Evolutionary conservation across 2,113 vertebrate species (phyloP), one percentile per base, ranked within the genome.

Genomic region (Taxidea taxus): DNA sequence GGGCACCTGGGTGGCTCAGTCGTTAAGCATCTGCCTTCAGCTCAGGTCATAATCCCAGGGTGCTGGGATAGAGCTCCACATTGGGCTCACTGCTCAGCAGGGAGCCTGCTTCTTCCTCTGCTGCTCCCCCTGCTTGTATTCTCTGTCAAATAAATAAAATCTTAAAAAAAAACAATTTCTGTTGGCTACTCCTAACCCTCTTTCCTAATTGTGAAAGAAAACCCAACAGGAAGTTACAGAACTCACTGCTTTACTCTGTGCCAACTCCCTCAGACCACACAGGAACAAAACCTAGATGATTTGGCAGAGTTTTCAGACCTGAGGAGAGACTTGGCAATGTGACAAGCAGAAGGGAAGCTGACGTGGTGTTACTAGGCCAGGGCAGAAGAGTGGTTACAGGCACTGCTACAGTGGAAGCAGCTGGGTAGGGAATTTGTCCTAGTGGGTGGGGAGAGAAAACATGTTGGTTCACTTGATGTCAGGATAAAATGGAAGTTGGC

Each of bases 221-320:
- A 94, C 37, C n/a, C 62, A 94, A 82, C 64, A 93, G 94, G 91
- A 96, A 97, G 77, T 91, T 77, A 51, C 47, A 74, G 78, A 83
- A 64, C 23, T 94, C 44, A 60, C 42, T 92, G 77, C 49, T 94
- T 96, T 51, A 93, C 18, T 93, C 23, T 68, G 72, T 85, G 96
- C 93, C 93, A 96, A 15, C 31, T 91, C 72, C 58, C n/a, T 80
- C 16, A 87, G 96, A 96, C 95, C 82, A 93, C 93, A 97, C 93
- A 94, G 88, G 70, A 97, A 56, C 84, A 89, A 87, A 86, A 62
- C 42, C 68, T 68, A 42, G 39, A 68, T 87, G 81, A 81, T 54
- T 88, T 96, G 88, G 87, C 92, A 92, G 87, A 81, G 56, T 42
- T 86, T 1, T 39, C 21, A 77, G 74, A 72, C 56, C 39, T 42